Evolutionary conservation across 2,888 invertebrate genomes (phyloP).

Genomic region (Ellobium chinense): DNA sequence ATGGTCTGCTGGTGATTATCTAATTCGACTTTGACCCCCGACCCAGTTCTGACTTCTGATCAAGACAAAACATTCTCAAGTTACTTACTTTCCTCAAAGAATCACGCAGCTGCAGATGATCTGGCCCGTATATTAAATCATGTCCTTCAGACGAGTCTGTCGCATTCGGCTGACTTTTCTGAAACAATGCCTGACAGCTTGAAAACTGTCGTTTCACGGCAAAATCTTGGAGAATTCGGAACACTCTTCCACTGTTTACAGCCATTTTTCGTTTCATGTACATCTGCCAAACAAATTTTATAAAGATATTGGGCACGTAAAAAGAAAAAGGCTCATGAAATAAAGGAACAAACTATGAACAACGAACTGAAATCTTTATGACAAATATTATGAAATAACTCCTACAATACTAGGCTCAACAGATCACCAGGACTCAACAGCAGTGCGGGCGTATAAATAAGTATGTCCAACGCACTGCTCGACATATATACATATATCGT

Average conservation of each 20-base stretch:
- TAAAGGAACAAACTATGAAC: too few relatives aligned
- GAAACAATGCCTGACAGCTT: background rate
- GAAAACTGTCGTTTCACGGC: background rate
- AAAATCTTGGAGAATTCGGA: background rate
- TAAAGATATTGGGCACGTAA: too few relatives aligned
- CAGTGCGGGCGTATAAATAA: too few relatives aligned
- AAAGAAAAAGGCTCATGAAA: too few relatives aligned
- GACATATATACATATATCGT: too few relatives aligned
- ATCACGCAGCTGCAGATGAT: conserved; percentile 63
- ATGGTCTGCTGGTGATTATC: too few relatives aligned
- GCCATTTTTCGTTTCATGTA: conserved; percentile 3
- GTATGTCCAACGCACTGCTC: too few relatives aligned
- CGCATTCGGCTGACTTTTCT: conserved; percentile 12
- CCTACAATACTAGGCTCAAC: too few relatives aligned
- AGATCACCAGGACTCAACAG: too few relatives aligned
- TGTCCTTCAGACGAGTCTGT: background rate
- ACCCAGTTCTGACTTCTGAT: background rate
- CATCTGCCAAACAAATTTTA: too few relatives aligned
- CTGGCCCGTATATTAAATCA: conserved; percentile 61
- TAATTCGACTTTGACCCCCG: background rate
- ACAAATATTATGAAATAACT: too few relatives aligned
- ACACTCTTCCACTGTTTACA: background rate
- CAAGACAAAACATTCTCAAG: background rate
- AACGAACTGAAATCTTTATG: too few relatives aligned
- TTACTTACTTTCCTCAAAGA: conserved; percentile 66